Base-by-base conservation (phyloP, 35 echinoderm and acorn worm species). In the Stichopus chloronotus region DNA sequence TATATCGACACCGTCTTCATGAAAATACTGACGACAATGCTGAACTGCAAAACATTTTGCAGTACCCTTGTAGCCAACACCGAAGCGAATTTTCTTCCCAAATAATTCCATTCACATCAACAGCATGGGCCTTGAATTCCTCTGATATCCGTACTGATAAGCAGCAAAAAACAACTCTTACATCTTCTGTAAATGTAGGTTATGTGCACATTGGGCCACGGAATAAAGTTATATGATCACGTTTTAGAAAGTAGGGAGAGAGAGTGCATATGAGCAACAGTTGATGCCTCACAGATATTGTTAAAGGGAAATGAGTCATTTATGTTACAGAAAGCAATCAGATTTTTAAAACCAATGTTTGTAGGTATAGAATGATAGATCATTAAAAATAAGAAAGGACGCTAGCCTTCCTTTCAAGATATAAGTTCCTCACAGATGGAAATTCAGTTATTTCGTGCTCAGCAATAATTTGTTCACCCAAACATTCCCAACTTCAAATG, bases 181-280 rank as follows among this genome's bases (percentile, higher is more conserved):
- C 72, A 76, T 76, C 72, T 24, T 76, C 72, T 76, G 72, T 1
- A 13, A 76, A 76, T 6, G 72, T 76, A 24, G 3, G 17, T 76
- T 6, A 76, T 12, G 72, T 6, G 12, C 72, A 43, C 30, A 76
- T 9, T 24, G 72, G 12, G 72, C 72, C 72, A 76, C 9, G 4
- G 12, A 9, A 76, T 76, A 9, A 76, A 6, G 72, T 76, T 76
- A 76, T 76, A 9, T 76, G 72, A 76, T 76, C 72, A 76, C 72
- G 4, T 76, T 76, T 9, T 76, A 76, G 72, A 76, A 76, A 76
- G 11, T 76, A 76, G 17, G 72, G 72, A 16, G 72, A 16, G 72
- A 76, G 72, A 76, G 72, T 76, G 72, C 72, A 76, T 76, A 76
- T 76, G 72, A 76, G 72, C 24, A 76, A 76, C 72, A 76, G 72